Evolutionary conservation across 2,888 invertebrate species (phyloP).

Genomic region (Eurytoma californica): DNA sequence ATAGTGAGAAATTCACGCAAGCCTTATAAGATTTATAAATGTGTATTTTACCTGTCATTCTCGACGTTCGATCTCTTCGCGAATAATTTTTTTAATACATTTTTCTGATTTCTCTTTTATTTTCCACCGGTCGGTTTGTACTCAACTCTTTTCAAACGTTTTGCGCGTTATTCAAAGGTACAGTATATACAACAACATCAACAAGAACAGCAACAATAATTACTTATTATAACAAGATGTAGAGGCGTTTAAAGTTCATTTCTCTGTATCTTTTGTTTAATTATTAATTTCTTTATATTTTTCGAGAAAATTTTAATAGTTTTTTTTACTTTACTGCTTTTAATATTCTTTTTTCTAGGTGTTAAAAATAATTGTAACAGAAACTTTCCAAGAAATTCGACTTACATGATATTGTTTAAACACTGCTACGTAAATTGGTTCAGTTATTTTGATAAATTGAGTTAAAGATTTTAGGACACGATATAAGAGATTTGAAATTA

Average conservation of each 20-base stretch:
- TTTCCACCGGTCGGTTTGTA: slow-evolving; percentile 8
- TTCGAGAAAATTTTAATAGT: background rate
- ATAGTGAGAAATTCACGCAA: slow-evolving; percentile 33
- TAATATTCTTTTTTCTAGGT: background rate
- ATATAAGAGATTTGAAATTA: slow-evolving; percentile 2
- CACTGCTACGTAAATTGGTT: no score
- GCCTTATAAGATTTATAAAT: slow-evolving; percentile 8
- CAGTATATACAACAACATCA: slow-evolving; percentile 56
- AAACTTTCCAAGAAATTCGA: background rate
- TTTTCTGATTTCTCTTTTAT: background rate
- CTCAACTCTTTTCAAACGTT: slow-evolving; percentile 40
- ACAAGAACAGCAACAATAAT: slow-evolving; percentile 56
- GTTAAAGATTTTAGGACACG: background rate
- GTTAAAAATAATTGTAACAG: background rate
- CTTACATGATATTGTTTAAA: background rate
- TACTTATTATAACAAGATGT: slow-evolving; percentile 51
- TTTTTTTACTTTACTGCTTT: slow-evolving; percentile 3
- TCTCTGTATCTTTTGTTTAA: background rate
- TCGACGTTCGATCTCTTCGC: slow-evolving; percentile 44
- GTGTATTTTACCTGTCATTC: slow-evolving; percentile 30
- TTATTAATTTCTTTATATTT: slow-evolving; percentile 1
- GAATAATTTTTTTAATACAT: slow-evolving; percentile 13
- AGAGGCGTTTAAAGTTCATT: slow-evolving; percentile 36
- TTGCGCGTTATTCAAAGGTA: slow-evolving; percentile 52
- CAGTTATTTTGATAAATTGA: no score